Base-by-base conservation (phyloP, 1,140 invertebrate genomes). In the Gryon sp. region DNA sequence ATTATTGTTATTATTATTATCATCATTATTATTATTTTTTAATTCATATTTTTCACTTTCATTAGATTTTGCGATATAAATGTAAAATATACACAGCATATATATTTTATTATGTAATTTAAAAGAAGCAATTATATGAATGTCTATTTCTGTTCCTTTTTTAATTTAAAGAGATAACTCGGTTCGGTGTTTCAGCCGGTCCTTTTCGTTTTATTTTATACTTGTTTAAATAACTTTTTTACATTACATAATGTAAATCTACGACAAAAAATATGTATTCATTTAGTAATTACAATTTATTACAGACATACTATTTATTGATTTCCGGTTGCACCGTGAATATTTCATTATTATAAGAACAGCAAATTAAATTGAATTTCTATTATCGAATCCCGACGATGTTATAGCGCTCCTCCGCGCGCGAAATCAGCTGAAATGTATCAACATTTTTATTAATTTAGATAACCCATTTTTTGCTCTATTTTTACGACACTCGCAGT, bases 291-390 rank as follows among this genome's bases (percentile, higher is more conserved):
- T 41, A 63, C 36, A 52, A 52, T 63, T 63, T 8, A 63, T 48
- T 63, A 48, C 45, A 63, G 43, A 50, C 32, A 63, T 43, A 63
- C 16, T 18, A 52, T 52, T 52, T 63, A 63, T 63, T 52, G 60
- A 63, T 63, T 63, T 63, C 60, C 60, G 45, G 45, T 63, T 19
- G 20, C 20, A 48, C 16, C 46, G 46, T 22, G 46, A 63, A 52
- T 2, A 36, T 50, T 63, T 63, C 43, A 43, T 63, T 63, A 63
- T 52, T 52, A 63, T 16, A 43, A 43, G 46, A 45, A 15, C 45
- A 26, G 7, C 32, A 63, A 63, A 63, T 63, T 52, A 63, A 52
- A 63, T 63, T 43, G 45, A 63, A 63, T 43, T 50, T 63, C 46
- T 63, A 63, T 63, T 52, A 52, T 63, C 60, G 34, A 63, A 62